phyloP scores from a whole-genome alignment of 2,888 invertebrate species.

The Hydriomena furcata region DNA sequence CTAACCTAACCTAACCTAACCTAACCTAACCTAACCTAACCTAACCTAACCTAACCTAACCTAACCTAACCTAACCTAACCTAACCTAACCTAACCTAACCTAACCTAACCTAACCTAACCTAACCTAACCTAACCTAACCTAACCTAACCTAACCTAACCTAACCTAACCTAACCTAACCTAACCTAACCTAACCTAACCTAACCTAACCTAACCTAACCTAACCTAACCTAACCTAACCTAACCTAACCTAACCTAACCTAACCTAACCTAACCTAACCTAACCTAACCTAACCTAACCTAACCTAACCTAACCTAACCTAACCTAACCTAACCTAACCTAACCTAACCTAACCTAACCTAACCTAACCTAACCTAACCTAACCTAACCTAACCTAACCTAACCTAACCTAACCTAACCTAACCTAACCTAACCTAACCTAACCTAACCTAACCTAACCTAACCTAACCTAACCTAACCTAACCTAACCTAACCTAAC shows the following conservation, averaged over 20 bases:
- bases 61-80: constrained; percentile 3
- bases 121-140: neutral
- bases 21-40: constrained; percentile 2
- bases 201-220: constrained; percentile 3
- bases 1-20: constrained; percentile 2
- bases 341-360: constrained; percentile 3
- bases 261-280: constrained; percentile 3
- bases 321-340: constrained; percentile 2
- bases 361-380: constrained; percentile 3
- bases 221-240: constrained; percentile 3
- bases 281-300: constrained; percentile 3
- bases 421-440: neutral
- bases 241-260: constrained; percentile 3
- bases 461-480: constrained; percentile 3
- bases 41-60: constrained; percentile 3
- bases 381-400: constrained; percentile 6
- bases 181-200: constrained; percentile 3
- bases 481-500: constrained; percentile 3
- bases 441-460: neutral
- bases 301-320: constrained; percentile 2
- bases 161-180: constrained; percentile 3
- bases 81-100: constrained; percentile 4
- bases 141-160: neutral
- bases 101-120: neutral
- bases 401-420: neutral